A percentile compares a stretch with the other conserved stretches of the same genome.
Conservation (phyloP, 2,113 vertebrate species). For the Leucopsar rothschildi region DNA sequence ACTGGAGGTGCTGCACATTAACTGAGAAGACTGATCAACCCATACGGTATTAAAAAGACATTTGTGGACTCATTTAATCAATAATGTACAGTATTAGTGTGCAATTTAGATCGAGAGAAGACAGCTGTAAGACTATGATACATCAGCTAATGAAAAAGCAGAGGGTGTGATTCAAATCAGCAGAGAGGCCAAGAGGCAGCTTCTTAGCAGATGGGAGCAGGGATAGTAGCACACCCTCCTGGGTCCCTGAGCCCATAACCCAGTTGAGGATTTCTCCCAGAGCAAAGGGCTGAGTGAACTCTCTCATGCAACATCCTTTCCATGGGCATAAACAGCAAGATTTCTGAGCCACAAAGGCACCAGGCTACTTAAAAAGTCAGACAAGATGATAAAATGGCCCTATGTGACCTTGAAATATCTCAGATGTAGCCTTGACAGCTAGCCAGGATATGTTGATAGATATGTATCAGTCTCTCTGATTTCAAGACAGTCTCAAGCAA, state of each 20-base stretch:
- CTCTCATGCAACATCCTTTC: not conserved
- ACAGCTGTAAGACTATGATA: conserved; percentile 39
- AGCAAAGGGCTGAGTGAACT: not conserved
- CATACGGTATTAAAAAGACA: conserved; percentile 59
- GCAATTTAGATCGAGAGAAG: conserved; percentile 30
- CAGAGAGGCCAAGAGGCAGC: not conserved
- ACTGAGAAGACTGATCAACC: conserved; percentile 57
- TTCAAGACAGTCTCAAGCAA: not conserved
- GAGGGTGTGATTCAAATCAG: not conserved
- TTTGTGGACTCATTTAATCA: conserved; percentile 67
- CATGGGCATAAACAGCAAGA: fast-evolving
- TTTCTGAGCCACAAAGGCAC: not conserved
- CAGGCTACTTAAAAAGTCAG: not conserved
- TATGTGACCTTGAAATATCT: not conserved
- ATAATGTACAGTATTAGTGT: conserved; percentile 56
- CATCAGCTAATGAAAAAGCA: conserved; percentile 43
- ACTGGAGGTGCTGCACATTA: conserved; percentile 33
- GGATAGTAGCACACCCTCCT: not conserved
- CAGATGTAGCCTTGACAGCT: not conserved
- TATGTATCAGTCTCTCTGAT: not conserved
- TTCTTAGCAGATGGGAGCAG: not conserved
- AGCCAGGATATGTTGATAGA: not conserved
- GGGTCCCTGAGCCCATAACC: not conserved
- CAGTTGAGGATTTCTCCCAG: not conserved
- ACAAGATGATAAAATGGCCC: not conserved